Evolutionary conservation across 2,797 vertebrate genomes (phyloP), one percentile per base, ranked within the genome.

Genomic region (Gallinago solitaria): DNA sequence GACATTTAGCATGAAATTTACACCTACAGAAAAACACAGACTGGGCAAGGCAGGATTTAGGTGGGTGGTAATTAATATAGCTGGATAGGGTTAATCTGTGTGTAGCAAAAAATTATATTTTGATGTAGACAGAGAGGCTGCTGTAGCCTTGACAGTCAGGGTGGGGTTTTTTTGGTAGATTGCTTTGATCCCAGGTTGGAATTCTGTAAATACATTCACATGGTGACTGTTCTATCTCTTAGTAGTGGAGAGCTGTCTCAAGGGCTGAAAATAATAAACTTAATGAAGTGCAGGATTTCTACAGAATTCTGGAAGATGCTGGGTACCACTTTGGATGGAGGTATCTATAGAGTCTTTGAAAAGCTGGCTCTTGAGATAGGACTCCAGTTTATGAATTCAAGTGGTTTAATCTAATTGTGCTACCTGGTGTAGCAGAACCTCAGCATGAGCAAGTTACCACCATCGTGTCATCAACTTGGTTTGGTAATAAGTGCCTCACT

Each of bases 1-100:
- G 82, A 65, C 18, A 59, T 70, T 67, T 63, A 70, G 16, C 19
- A 35, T 67, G 60, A 85, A 94, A 93, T 74, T 54, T 68, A 43
- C 48, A 67, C n/a, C 41, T 63, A 17, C 43, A 83, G 45, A 43
- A 75, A 81, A 76, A 11, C 17, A 50, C 20, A 67, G 48, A 11
- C 17, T 60, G 6, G 57, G 25, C 11, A 83, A 80, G 76, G 24
- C 37, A 77, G 54, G 20, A 14, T 71, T 87, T 45, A 41, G 24
- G 21, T 28, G 35, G 3, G 28, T 74, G 60, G 30, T 30, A 67
- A 76, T 73, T 67, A 61, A 20, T 30, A 25, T 6, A 43, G 20
- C 11, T 48, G 41, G 21, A 61, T 37, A 53, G 41, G 28, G 41
- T 63, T 77, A 57, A 50, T 43, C n/a, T 69, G 9, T 54, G 16